Percentiles rank a stretch among this genome's conserved stretches.
phyloP scores from a whole-genome alignment of 1,140 invertebrate genomes.

The Eulimnadia texana region DNA sequence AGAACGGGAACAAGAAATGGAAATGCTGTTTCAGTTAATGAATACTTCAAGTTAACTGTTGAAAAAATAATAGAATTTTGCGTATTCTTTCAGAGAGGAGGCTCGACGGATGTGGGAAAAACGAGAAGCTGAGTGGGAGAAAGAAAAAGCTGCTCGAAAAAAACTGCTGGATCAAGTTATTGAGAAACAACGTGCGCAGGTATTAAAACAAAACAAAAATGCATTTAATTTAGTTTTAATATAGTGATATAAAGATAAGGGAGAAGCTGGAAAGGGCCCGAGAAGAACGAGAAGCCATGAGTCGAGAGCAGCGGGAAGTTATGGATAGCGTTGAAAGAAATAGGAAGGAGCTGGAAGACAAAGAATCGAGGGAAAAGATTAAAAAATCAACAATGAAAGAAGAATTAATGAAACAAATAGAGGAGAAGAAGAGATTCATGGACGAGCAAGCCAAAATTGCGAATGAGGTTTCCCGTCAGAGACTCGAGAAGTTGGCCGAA shows the following conservation, averaged over 20 bases:
- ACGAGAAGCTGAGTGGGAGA: no score
- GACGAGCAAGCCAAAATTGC: background rate
- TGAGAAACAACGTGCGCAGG: no score
- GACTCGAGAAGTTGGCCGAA: background rate
- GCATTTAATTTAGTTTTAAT: background rate
- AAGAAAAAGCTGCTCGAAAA: no score
- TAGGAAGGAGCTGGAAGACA: background rate
- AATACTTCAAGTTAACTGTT: background rate
- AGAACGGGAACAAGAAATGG: slow-evolving; percentile 4
- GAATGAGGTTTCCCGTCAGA: background rate
- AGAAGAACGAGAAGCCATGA: background rate
- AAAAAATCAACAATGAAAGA: background rate
- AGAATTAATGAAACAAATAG: background rate
- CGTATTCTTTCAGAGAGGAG: no score
- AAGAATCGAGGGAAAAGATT: background rate
- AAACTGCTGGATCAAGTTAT: no score
- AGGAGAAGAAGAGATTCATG: background rate
- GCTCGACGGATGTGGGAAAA: no score
- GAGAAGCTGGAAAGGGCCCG: no score
- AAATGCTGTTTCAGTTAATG: slow-evolving; percentile 5
- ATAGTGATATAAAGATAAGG: background rate
- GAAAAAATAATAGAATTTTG: no score
- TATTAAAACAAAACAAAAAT: background rate
- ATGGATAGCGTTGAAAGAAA: background rate
- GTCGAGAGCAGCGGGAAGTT: background rate